Evolutionary conservation across 1,140 invertebrate genomes (phyloP).

Genomic region (Drepana arcuata): DNA sequence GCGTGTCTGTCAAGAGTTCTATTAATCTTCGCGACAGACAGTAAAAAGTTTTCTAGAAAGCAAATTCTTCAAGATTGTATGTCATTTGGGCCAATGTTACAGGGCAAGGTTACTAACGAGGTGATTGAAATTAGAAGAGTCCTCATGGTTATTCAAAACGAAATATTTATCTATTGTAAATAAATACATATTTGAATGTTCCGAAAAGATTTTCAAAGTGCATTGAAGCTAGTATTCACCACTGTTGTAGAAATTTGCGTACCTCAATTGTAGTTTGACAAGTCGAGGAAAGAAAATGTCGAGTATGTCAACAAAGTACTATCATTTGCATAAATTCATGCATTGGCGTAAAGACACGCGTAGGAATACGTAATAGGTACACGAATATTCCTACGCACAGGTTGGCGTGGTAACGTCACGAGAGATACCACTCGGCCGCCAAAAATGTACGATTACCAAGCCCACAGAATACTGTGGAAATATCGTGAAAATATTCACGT

Average conservation of each 20-base stretch:
- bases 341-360: no score
- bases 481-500: not conserved
- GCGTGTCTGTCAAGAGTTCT: slow-evolving; percentile 53
- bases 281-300: no score
- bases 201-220: no score
- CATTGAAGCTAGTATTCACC: no score
- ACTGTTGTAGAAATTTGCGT: no score
- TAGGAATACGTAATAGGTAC: no score
- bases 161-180: not conserved
- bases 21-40: slow-evolving; percentile 44
- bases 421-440: no score
- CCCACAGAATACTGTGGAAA: not conserved
- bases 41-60: slow-evolving; percentile 20
- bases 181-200: not conserved
- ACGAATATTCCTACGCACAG: no score
- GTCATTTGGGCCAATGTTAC: slow-evolving; percentile 2
- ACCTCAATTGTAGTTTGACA: no score
- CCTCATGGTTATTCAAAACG: not conserved
- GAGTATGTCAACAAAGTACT: no score
- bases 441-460: not conserved
- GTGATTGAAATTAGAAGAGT: not conserved
- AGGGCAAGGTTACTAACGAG: slow-evolving; percentile 2
- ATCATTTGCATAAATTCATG: no score
- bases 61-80: slow-evolving; percentile 11
- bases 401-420: no score